phyloP scores from a whole-genome alignment of 2,888 invertebrate genomes.

The Ellobium chinense region DNA sequence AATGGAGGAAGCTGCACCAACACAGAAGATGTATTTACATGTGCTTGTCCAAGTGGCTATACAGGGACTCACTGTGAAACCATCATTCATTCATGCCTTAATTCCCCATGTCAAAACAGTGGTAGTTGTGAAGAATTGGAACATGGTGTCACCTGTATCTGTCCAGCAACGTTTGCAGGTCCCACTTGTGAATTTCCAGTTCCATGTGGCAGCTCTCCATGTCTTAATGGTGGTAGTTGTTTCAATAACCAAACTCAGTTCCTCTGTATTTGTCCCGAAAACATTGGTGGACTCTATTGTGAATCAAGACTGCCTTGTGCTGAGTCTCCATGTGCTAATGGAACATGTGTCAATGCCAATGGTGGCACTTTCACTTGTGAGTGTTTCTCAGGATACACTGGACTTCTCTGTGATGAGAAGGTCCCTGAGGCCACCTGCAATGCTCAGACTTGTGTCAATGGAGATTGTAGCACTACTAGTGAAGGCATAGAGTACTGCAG shows the following conservation, averaged over 20 bases:
- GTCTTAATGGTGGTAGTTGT: slow-evolving; percentile 60
- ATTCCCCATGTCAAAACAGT: slow-evolving; percentile 49
- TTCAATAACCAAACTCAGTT: slow-evolving; percentile 39
- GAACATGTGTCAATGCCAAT: slow-evolving; percentile 50
- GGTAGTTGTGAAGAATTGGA: slow-evolving; percentile 50
- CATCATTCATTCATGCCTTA: slow-evolving; percentile 80
- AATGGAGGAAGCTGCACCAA: slow-evolving; percentile 63
- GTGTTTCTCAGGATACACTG: slow-evolving; percentile 25
- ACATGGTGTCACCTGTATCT: slow-evolving; percentile 33
- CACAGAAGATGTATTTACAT: slow-evolving; percentile 37
- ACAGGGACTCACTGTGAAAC: slow-evolving; percentile 66
- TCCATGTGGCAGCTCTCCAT: slow-evolving; percentile 59
- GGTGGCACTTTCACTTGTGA: slow-evolving; percentile 26
- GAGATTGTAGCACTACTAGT: slow-evolving; percentile 57
- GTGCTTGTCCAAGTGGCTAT: slow-evolving; percentile 39
- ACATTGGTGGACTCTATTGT: slow-evolving; percentile 52
- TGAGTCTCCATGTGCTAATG: slow-evolving; percentile 55
- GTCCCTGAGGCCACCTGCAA: slow-evolving; percentile 56
- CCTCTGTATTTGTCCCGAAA: slow-evolving; percentile 45
- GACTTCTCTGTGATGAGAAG: slow-evolving; percentile 34
- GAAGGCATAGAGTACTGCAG: slow-evolving; percentile 58
- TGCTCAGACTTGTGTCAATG: slow-evolving; percentile 62
- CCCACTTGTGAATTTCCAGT: slow-evolving; percentile 54
- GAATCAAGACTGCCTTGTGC: slow-evolving; percentile 54
- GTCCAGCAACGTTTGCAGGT: slow-evolving; percentile 56